Evolutionary conservation across 1,140 invertebrate species (phyloP).

Genomic region (Drosophila seguyi): DNA sequence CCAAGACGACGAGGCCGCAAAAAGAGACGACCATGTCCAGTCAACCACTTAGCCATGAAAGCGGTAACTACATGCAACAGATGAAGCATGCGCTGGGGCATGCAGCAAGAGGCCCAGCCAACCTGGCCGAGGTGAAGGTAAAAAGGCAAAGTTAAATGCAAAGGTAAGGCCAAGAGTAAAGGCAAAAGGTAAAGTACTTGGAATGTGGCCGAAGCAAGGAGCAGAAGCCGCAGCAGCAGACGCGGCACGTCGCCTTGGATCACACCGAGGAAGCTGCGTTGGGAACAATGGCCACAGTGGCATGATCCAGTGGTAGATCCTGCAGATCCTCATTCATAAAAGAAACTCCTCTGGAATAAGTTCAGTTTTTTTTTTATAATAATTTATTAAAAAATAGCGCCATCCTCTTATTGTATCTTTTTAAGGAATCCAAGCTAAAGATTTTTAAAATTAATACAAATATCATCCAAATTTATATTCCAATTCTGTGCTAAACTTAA

Average conservation of each 20-base stretch:
- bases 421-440: too few species aligned
- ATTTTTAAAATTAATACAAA: background rate
- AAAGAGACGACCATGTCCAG: constrained; percentile 78
- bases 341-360: background rate
- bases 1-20: constrained; percentile 27
- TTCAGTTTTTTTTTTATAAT: too few species aligned
- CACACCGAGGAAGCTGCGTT: constrained; percentile 64
- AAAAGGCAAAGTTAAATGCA: constrained; percentile 55
- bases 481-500: too few species aligned
- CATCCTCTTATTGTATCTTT: too few species aligned
- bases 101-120: constrained; percentile 51
- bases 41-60: constrained; percentile 83
- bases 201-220: constrained; percentile 62
- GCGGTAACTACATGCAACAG: constrained; percentile 83
- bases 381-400: too few species aligned
- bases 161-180: constrained; percentile 46
- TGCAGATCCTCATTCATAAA: background rate
- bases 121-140: constrained; percentile 47
- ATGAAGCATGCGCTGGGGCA: constrained; percentile 79
- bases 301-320: too few species aligned
- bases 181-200: constrained; percentile 75
- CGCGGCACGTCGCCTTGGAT: constrained; percentile 72
- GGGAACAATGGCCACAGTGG: constrained; percentile 55
- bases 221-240: constrained; percentile 49
- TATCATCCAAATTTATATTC: too few species aligned